Conservation (phyloP, 2,888 invertebrate genomes). For the Noctua pronuba region DNA sequence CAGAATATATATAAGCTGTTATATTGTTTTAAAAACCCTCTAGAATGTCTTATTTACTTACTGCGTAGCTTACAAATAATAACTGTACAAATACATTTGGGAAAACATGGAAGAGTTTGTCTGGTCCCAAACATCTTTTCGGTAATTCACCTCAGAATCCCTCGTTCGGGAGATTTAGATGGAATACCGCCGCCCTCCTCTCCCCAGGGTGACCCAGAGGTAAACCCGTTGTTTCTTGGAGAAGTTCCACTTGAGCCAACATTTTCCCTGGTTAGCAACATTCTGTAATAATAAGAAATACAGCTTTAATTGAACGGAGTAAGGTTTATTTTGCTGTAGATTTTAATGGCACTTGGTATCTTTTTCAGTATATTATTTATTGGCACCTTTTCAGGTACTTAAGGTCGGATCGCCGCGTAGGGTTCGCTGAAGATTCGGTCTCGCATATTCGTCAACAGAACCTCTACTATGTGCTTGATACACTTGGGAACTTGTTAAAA, state of each 20-base stretch:
- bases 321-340: constrained; percentile 60
- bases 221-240: constrained; percentile 87
- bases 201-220: constrained; percentile 86
- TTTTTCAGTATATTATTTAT: constrained; percentile 76
- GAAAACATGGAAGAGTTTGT: constrained; percentile 70
- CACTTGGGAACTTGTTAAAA: constrained; percentile 23
- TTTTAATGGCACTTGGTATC: constrained; percentile 65
- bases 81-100: constrained; percentile 65
- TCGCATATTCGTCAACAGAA: constrained; percentile 80
- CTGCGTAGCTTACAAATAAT: constrained; percentile 41
- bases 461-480: constrained; percentile 71
- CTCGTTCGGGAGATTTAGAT: constrained; percentile 87
- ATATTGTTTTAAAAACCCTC: background rate
- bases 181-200: constrained; percentile 81
- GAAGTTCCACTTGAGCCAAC: constrained; percentile 75
- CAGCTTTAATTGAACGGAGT: constrained; percentile 46
- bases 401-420: constrained; percentile 83
- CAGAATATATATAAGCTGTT: background rate
- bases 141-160: constrained; percentile 85
- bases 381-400: constrained; percentile 89
- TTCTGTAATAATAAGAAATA: constrained; percentile 49
- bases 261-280: constrained; percentile 67
- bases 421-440: constrained; percentile 78
- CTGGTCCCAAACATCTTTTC: constrained; percentile 82
- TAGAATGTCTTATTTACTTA: constrained; percentile 19